phyloP scores from a whole-genome alignment of 2,113 vertebrate genomes.

The Sus scrofa region T2T-Sscrofa CM000812.6:278190501-278191000 shows the following conservation, averaged over 20 bases:
- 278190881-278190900: too few species aligned
- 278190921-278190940: too few species aligned
- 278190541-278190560: not conserved
- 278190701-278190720: constrained; percentile 13
- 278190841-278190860: too few species aligned
- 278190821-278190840: too few species aligned
- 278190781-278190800: too few species aligned
- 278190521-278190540: not conserved
- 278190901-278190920: too few species aligned
- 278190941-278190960: too few species aligned
- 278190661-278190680: constrained; percentile 33
- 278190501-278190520: not conserved
- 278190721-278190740: not conserved
- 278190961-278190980: too few species aligned
- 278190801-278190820: too few species aligned
- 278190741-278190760: not conserved
- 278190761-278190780: not conserved
- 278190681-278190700: not conserved
- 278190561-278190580: not conserved
- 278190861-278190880: too few species aligned
- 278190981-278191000: too few species aligned
- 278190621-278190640: not conserved
- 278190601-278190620: not conserved
- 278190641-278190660: not conserved
- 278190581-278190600: not conserved